Evolutionary conservation across 2,888 invertebrate genomes (phyloP).

Genomic region (Dynastes hyllus): DNA sequence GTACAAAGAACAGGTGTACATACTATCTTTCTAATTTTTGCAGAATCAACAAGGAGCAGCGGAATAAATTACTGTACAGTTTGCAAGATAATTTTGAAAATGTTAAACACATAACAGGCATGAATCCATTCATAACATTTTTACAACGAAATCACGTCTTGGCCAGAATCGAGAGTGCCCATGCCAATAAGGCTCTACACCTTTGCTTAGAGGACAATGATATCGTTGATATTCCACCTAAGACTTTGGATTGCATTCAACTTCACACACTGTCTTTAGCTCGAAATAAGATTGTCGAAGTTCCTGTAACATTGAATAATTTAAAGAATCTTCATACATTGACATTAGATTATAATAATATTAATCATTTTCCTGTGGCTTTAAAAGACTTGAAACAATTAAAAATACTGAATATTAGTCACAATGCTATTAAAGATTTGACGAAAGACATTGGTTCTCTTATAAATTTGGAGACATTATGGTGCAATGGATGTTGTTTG

Average conservation of each 20-base stretch:
- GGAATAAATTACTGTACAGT: slow-evolving; percentile 28
- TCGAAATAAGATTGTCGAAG: slow-evolving; percentile 76
- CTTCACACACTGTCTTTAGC: slow-evolving; percentile 78
- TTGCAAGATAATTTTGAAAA: slow-evolving; percentile 24
- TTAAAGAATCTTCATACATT: slow-evolving; percentile 76
- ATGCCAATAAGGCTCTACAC: slow-evolving; percentile 75
- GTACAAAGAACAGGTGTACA: slow-evolving; percentile 13
- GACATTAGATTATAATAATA: slow-evolving; percentile 79
- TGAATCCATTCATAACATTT: slow-evolving; percentile 80
- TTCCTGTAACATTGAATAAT: slow-evolving; percentile 73
- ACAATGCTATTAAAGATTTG: slow-evolving; percentile 76
- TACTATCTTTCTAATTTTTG: background rate
- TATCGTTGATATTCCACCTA: slow-evolving; percentile 76
- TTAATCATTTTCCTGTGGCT: slow-evolving; percentile 76
- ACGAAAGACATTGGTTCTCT: slow-evolving; percentile 77
- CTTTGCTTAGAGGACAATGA: slow-evolving; percentile 79
- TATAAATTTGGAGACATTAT: slow-evolving; percentile 77
- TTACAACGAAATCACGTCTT: slow-evolving; percentile 80
- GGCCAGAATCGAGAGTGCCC: slow-evolving; percentile 79
- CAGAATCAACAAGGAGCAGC: slow-evolving; percentile 10
- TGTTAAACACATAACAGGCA: slow-evolving; percentile 61
- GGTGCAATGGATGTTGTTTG: slow-evolving; percentile 78
- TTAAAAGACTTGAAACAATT: slow-evolving; percentile 76
- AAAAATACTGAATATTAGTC: slow-evolving; percentile 79
- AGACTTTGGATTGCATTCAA: slow-evolving; percentile 74